A percentile compares a stretch with the other conserved stretches of the same genome.
Evolutionary conservation across 2,113 vertebrate species (phyloP).

Genomic region (Menidia beryllina): DNA sequence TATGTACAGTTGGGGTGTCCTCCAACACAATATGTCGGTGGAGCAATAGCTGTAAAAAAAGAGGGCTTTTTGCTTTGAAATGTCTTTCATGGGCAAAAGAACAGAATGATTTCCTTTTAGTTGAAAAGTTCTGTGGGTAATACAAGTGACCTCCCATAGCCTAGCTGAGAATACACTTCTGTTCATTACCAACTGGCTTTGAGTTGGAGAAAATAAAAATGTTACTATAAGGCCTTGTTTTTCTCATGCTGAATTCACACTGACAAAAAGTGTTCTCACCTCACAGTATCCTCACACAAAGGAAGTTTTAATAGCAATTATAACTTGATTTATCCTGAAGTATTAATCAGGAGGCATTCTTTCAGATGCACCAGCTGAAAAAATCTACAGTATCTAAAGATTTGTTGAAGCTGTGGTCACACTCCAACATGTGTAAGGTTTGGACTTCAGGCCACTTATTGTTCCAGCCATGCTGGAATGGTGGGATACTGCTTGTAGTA

Average conservation of each 20-base stretch:
- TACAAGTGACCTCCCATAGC: slow-evolving; percentile 51
- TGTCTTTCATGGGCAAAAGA: slow-evolving; percentile 56
- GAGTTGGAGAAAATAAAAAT: slow-evolving; percentile 33
- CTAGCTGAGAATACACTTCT: slow-evolving; percentile 58
- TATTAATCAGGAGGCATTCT: slow-evolving; percentile 64
- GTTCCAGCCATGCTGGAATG: slow-evolving; percentile 83
- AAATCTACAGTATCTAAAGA: slow-evolving; percentile 71
- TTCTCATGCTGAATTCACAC: slow-evolving; percentile 55
- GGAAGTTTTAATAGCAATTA: slow-evolving; percentile 76
- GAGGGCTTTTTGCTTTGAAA: slow-evolving; percentile 30
- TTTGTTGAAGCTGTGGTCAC: slow-evolving; percentile 67
- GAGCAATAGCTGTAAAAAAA: slow-evolving; percentile 11
- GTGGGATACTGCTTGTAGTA: slow-evolving; percentile 79
- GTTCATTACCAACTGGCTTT: slow-evolving; percentile 49
- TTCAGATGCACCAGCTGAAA: slow-evolving; percentile 57
- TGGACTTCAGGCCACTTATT: slow-evolving; percentile 70
- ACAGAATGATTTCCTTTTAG: slow-evolving; percentile 63
- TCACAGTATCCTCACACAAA: slow-evolving; percentile 42
- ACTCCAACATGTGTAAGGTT: slow-evolving; percentile 65
- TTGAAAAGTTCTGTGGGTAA: slow-evolving; percentile 65
- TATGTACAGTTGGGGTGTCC: slow-evolving; percentile 47
- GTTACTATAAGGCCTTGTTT: slow-evolving; percentile 57
- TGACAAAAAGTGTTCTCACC: slow-evolving; percentile 52
- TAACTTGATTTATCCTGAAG: slow-evolving; percentile 75
- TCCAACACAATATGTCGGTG: slow-evolving; percentile 7